These are phyloP conservation scores for Megaceryle alcyon DNA, from an alignment of 2,797 vertebrate species.

Conservation along the genomic window DNA sequence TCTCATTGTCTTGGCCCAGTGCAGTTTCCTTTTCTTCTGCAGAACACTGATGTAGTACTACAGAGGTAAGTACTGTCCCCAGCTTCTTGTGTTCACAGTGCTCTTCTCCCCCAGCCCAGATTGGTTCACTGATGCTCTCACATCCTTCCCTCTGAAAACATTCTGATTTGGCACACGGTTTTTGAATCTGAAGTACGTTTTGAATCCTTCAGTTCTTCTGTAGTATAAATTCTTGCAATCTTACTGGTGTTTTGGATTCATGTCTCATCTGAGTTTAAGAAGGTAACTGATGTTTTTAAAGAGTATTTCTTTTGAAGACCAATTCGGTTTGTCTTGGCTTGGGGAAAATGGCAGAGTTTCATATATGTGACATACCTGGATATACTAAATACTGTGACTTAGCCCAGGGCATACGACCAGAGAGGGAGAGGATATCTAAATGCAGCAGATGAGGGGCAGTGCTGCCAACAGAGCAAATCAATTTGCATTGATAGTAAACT, in stretches of 20 bases:
- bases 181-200: not conserved
- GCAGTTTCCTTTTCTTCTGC: not conserved
- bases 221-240: not conserved
- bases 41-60: not conserved
- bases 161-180: not conserved
- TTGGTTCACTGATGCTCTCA: not conserved
- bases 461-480: not conserved
- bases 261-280: not conserved
- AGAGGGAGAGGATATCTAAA: not conserved
- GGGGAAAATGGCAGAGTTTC: not conserved
- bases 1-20: not conserved
- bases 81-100: rapidly evolving
- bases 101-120: not conserved
- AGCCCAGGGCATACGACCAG: rapidly evolving
- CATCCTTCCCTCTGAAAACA: not conserved
- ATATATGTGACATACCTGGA: not conserved
- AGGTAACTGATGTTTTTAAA: not conserved
- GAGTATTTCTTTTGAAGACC: not conserved
- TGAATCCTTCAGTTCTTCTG: not conserved
- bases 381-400: not conserved
- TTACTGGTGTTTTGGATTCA: not conserved
- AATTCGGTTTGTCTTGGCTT: not conserved
- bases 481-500: rapidly evolving
- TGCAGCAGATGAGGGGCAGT: not conserved
- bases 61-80: not conserved